Base-by-base conservation (phyloP, 2,888 invertebrate species). In the Leptothorax acervorum region DNA sequence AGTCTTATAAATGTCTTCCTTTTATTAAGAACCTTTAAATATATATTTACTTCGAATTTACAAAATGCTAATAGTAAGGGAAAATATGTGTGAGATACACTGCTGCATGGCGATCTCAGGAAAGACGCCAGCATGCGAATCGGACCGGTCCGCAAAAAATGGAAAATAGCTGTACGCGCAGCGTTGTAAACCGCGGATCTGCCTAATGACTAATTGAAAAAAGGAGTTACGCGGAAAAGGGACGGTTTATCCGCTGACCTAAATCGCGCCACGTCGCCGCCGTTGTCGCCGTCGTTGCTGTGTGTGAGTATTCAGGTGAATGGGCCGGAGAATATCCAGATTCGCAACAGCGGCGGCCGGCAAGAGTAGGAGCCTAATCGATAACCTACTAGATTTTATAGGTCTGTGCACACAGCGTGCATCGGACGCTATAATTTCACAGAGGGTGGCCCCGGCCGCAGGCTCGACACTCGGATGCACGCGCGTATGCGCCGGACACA, bases 231-330 rank as follows among this genome's bases (percentile, higher is more conserved):
- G 83, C 68, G 86, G 89, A 90, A 91, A 87, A 88, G 84, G 76
- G 88, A 91, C 83, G 92, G 91, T 93, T 92, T 93, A 93, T 93
- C 92, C 91, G 92, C 90, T 94, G 93, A 94, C 94, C 94, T 93
- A 93, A 93, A 94, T 94, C 91, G 90, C 85, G 83, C 85, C 89
- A 86, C 87, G 81, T 88, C 91, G 89, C 90, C 53, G 3, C 0
- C 45, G 31, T 23, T 23, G 35, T 60, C 60, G 60, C 6, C 18
- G 31, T 18, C 18, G 6, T n/a, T 12, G 35, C 9, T 18, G 75
- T 23, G 57, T 45, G 71, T 60, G 87, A 90, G 91, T 92, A 91
- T 90, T 89, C 90, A 90, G 90, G 90, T 91, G 92, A 93, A 92
- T 89, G 90, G 92, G 90, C 88, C 82, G 55, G 88, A 89, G 89